Conservation (phyloP, 1,140 invertebrate genomes). For the Grapholita molesta region DNA sequence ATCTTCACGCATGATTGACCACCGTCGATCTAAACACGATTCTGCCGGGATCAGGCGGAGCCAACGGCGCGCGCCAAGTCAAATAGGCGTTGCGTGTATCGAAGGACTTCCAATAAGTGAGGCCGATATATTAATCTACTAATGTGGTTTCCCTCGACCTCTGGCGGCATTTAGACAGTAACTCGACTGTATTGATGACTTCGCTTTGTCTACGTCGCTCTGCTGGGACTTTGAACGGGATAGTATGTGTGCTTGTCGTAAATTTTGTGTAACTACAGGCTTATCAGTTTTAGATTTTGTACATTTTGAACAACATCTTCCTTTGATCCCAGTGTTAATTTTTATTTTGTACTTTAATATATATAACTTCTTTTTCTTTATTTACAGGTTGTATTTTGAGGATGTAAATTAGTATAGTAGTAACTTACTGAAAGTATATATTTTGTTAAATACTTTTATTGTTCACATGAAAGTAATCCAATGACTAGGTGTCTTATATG, state of each 20-base stretch:
- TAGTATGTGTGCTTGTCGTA: neutral
- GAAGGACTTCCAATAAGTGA: constrained; percentile 50
- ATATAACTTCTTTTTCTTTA: too few relatives aligned
- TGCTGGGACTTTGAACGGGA: constrained; percentile 45
- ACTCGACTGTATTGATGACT: constrained; percentile 61
- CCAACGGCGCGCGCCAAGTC: constrained; percentile 33
- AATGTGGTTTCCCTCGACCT: constrained; percentile 47
- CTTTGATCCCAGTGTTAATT: too few relatives aligned
- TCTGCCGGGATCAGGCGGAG: neutral
- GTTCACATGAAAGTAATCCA: too few relatives aligned
- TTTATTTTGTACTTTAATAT: too few relatives aligned
- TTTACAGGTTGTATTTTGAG: too few relatives aligned
- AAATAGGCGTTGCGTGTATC: constrained; percentile 44
- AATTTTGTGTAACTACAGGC: too few relatives aligned
- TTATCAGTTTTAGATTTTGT: too few relatives aligned
- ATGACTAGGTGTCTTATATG: too few relatives aligned
- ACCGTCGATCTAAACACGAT: neutral
- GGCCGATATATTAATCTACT: constrained; percentile 52
- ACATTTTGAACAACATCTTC: too few relatives aligned
- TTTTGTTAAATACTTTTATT: too few relatives aligned
- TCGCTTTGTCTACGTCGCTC: constrained; percentile 61
- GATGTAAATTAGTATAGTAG: too few relatives aligned
- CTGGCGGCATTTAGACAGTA: constrained; percentile 40
- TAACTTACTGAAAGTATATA: too few relatives aligned
- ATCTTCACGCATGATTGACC: neutral